Conservation (phyloP, 2,888 invertebrate genomes). For the Idaea aversata region DNA sequence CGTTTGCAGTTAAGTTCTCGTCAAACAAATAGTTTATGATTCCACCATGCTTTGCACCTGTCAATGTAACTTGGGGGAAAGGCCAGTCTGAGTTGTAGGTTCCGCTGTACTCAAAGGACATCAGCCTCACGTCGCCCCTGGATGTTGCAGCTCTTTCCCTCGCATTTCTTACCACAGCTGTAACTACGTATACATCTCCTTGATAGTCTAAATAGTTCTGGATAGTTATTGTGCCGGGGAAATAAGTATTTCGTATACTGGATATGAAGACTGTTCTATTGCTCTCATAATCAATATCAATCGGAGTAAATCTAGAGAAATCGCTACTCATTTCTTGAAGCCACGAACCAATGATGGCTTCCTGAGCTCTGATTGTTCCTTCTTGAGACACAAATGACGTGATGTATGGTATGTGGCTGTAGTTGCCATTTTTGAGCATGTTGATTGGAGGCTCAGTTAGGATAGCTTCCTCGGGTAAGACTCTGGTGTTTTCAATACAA, state of each 20-base stretch:
- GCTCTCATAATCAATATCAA: slow-evolving; percentile 48
- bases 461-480: slow-evolving; percentile 41
- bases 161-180: slow-evolving; percentile 55
- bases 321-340: slow-evolving; percentile 54
- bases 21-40: slow-evolving; percentile 62
- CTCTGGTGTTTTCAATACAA: slow-evolving; percentile 55
- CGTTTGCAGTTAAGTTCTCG: slow-evolving; percentile 44
- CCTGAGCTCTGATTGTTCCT: slow-evolving; percentile 57
- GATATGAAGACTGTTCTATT: slow-evolving; percentile 39
- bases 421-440: slow-evolving; percentile 52
- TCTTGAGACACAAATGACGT: slow-evolving; percentile 59
- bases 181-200: slow-evolving; percentile 58
- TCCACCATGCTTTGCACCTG: slow-evolving; percentile 59
- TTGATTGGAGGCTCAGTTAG: slow-evolving; percentile 57
- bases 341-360: slow-evolving; percentile 52
- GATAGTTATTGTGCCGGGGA: slow-evolving; percentile 45
- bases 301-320: slow-evolving; percentile 59
- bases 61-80: slow-evolving; percentile 49
- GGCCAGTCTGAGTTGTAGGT: slow-evolving; percentile 55
- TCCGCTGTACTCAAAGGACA: slow-evolving; percentile 61
- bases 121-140: slow-evolving; percentile 45
- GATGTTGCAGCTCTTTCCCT: slow-evolving; percentile 56
- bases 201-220: slow-evolving; percentile 62
- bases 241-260: slow-evolving; percentile 54
- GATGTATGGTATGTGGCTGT: slow-evolving; percentile 58